Base-by-base conservation (phyloP, 2,888 invertebrate genomes). In the Troides helena region DNA sequence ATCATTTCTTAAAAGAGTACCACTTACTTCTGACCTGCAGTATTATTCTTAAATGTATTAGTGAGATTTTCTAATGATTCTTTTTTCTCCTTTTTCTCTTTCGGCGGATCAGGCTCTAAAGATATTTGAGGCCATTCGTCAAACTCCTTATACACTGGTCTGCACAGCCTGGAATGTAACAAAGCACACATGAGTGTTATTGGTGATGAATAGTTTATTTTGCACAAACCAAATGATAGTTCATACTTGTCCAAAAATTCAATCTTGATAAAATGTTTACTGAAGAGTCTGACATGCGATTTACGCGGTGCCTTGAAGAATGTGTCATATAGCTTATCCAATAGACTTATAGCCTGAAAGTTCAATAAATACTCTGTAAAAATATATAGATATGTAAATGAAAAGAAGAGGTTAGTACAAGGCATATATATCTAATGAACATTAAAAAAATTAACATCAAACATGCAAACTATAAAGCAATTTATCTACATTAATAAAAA, bases 251-350 rank as follows among this genome's bases (percentile, higher is more conserved):
- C 93, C 86, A 94, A 92, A 82, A 95, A 94, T 83, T 96, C 96
- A 85, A 96, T 95, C 93, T 96, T 96, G 81, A 96, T 93, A 86
- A 93, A 96, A 78, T 95, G 94, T 81, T 94, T 94, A 87, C 94
- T 95, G 78, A 96, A 92, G 83, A 92, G 88, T 80, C 93, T 94
- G 83, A 94, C 90, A 85, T 94, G 94, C 77, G 94, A 89, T 87
- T 94, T 94, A 85, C 87, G 89, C 76, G 86, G 86, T 80, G 89
- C 84, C 86, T 84, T 82, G 89, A 91, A 89, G 83, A 94, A 88
- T 78, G 94, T 92, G 79, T 92, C 92, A 85, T 93, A 93, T 84
- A 95, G 94, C 89, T 95, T 95, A 85, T 95, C 95, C 81, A 96
- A 94, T 86, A 94, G 94, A 85, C 88, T 90, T 88, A 94, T 89